Base-by-base conservation (phyloP, 2,113 vertebrate genomes). In the Oryzias woworae region DNA sequence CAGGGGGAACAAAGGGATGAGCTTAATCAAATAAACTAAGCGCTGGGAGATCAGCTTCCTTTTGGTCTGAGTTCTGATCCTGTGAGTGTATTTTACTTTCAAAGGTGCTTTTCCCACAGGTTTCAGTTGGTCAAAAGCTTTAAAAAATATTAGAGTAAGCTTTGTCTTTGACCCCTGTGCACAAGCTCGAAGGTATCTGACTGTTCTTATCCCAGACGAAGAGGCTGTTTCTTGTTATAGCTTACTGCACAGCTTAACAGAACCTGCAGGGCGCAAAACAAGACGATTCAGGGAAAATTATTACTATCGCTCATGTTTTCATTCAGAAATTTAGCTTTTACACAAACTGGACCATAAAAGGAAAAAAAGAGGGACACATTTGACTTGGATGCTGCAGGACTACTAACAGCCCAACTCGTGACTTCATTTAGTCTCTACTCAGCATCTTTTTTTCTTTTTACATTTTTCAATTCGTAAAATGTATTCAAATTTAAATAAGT, bases 11-110 rank as follows among this genome's bases (percentile, higher is more conserved):
- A 82, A 85, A 76, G 81, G 71, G 48, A 57, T 16, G 26, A 66
- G 72, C 84, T 78, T 85, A 62, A 72, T 75, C 79, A 68, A 85
- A 84, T 86, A 89, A 84, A 65, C 71, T n/a, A 17, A 22, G 63
- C 62, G 28, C 58, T 52, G 61, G 58, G 80, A 73, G 78, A 61
- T 70, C 48, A 53, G 77, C 62, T 52, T 74, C 63, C 64, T 56
- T 55, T 62, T 63, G 52, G 69, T 45, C 79, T 46, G 65, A 12
- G 63, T 65, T 58, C 63, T 62, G 59, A 63, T 73, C 69, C 69
- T 60, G 55, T 75, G 73, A 68, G 80, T 48, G 63, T 67, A 78
- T 47, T 61, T 71, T 71, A 36, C 44, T 76, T 70, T 70, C 80
- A 58, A 71, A 77, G 69, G 71, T 81, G 73, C 58, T 53, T 83